Base-by-base conservation (phyloP, 2,888 invertebrate genomes). In the Drosophila barbarae region DNA sequence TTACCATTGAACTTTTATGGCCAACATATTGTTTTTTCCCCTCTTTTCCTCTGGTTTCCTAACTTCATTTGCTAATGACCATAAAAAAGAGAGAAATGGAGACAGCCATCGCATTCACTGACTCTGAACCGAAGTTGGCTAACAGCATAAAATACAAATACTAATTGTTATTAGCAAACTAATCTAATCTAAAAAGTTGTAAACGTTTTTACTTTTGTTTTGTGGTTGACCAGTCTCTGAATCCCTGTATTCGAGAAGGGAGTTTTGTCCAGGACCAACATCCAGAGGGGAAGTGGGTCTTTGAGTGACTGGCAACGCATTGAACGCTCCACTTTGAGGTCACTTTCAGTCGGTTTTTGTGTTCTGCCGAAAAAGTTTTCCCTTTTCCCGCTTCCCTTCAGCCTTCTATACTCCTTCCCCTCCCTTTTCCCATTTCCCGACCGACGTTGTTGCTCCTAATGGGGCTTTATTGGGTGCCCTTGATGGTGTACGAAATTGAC, bases 101-200 rank as follows among this genome's bases (percentile, higher is more conserved):
- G 46, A 32, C 30, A 38, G n/a, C 26, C 42, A 42, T n/a, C 9
- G 26, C 46, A 18, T 12, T 7, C 30, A 7, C n/a, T 10, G 26
- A 5, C 13, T 12, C 28, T 39, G 23, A 47, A 18, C 54, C 63
- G 41, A 66, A 73, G 77, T 73, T 73, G 77, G 36, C 57, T 39
- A 76, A 79, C 73, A 77, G 69, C 80, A 87, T 87, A 84, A 85
- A 85, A 84, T 85, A 86, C 84, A 87, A 85, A 84, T 76, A 86
- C 77, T 84, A 87, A 86, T 87, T 87, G 86, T 87, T 86, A 85
- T 87, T 86, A 85, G 84, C 77, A 84, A 87, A 87, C 87, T 87
- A 87, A 87, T 87, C 86, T 87, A 87, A 87, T 87, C 87, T 85
- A 84, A 84, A 82, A 84, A 84, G 84, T 84, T 84, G 86, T 85